Percentiles rank a stretch among this genome's conserved stretches.
These are phyloP conservation scores for Batillaria attramentaria DNA, from an alignment of 1,140 invertebrate genomes.

Conservation along the genomic window DNA sequence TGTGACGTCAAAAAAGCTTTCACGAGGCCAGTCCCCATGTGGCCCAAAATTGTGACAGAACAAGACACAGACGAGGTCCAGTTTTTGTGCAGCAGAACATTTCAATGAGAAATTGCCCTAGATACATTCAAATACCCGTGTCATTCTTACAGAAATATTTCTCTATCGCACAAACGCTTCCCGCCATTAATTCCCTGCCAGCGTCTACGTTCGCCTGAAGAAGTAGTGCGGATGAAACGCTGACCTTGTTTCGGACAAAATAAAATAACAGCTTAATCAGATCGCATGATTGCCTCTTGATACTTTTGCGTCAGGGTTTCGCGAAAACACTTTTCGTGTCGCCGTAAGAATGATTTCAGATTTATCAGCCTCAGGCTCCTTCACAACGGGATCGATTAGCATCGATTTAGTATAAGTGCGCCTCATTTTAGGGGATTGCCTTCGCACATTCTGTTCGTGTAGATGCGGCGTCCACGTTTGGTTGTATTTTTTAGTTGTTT, in stretches of 20 bases:
- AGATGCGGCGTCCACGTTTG: conserved; percentile 33
- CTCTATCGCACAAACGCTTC: conserved; percentile 1
- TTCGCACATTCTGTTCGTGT: conserved; percentile 36
- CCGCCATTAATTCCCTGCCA: neutral
- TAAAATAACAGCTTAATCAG: too few species aligned
- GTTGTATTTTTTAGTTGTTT: conserved; percentile 34
- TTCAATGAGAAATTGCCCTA: neutral
- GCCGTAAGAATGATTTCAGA: too few species aligned
- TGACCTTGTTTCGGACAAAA: neutral
- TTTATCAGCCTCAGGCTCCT: conserved; percentile 19
- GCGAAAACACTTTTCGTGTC: too few species aligned
- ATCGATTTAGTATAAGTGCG: conserved; percentile 40
- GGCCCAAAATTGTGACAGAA: conserved; percentile 14
- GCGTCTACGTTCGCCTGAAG: conserved; percentile 22
- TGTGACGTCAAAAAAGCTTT: conserved; percentile 10
- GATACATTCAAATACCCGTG: conserved; percentile 1
- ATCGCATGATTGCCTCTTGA: too few species aligned
- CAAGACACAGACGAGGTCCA: neutral
- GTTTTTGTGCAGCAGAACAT: neutral
- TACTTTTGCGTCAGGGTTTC: too few species aligned
- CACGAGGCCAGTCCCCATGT: neutral
- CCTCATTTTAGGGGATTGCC: conserved; percentile 31
- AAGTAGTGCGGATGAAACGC: conserved; percentile 20
- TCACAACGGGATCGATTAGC: conserved; percentile 32
- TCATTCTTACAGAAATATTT: conserved; percentile 27